Evolutionary conservation across 30 jellyfish, hydroid and myxozoan species (phyloP).

Genomic region (Cassiopea andromeda): DNA sequence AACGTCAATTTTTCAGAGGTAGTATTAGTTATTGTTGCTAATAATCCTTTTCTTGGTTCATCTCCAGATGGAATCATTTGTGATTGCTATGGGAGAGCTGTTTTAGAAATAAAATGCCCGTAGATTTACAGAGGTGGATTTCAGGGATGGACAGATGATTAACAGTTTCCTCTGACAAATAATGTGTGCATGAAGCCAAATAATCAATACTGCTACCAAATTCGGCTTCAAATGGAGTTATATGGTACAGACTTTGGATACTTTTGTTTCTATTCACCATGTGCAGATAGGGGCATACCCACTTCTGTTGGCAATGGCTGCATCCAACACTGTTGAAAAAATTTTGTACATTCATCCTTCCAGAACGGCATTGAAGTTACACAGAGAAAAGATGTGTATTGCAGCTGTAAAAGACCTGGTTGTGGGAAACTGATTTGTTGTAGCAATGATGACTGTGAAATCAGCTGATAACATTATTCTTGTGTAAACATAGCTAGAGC

Average conservation of each 20-base stretch:
- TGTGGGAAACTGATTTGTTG: constrained; percentile 51
- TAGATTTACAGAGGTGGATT: constrained; percentile 28
- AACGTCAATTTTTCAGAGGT: constrained; percentile 4
- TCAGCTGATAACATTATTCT: constrained; percentile 37
- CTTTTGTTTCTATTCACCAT: constrained; percentile 14
- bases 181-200: constrained; percentile 6
- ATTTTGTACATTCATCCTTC: constrained; percentile 37
- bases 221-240: constrained; percentile 33
- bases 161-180: constrained; percentile 10
- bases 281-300: background rate
- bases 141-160: constrained; percentile 47
- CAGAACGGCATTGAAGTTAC: constrained; percentile 19
- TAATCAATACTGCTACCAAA: constrained; percentile 25
- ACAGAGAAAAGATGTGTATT: constrained; percentile 10
- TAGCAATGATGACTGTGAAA: constrained; percentile 19
- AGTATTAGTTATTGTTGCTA: constrained; percentile 43
- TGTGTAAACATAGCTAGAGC: constrained; percentile 50
- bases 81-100: constrained; percentile 36
- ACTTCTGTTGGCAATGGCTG: background rate
- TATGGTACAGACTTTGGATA: constrained; percentile 24
- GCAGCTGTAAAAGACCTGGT: constrained; percentile 45
- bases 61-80: constrained; percentile 48
- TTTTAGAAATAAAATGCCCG: constrained; percentile 51
- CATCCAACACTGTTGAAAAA: constrained; percentile 7
- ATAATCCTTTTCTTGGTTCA: constrained; percentile 37